Conservation (phyloP, 35 echinoderm and acorn worm genomes). For the Heliocidaris tuberculata region DNA sequence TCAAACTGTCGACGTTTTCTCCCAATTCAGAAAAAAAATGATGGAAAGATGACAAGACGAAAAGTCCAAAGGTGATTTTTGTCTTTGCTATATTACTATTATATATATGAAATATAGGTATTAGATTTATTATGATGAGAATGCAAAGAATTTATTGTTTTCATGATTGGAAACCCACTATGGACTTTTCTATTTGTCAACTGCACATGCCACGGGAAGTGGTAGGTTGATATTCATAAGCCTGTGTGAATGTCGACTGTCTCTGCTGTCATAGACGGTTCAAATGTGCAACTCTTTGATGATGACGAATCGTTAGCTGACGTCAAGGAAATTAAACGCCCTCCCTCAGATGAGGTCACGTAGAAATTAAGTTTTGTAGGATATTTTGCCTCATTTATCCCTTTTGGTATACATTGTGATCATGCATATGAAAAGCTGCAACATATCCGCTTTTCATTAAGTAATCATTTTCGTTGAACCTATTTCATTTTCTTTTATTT, state of each 20-base stretch:
- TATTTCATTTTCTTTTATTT: not conserved
- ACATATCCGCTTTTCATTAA: not conserved
- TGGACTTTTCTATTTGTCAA: not conserved
- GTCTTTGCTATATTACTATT: not conserved
- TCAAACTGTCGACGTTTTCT: not conserved
- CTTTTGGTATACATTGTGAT: not conserved
- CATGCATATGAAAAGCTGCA: not conserved
- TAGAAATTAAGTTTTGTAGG: not conserved
- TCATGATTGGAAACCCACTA: not conserved
- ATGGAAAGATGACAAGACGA: not conserved
- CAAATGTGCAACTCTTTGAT: not conserved
- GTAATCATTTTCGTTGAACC: not conserved
- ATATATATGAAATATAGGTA: conserved; percentile 43
- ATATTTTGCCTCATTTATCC: not conserved
- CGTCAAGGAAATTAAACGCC: not conserved
- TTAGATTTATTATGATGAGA: not conserved
- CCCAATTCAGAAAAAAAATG: conserved; percentile 26
- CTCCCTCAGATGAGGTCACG: not conserved
- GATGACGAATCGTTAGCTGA: not conserved
- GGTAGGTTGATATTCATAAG: not conserved
- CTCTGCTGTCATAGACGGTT: not conserved
- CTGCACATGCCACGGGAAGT: not conserved
- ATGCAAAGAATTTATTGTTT: not conserved
- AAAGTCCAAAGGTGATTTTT: not conserved
- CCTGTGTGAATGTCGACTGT: not conserved